Conservation (phyloP, 1,140 invertebrate species). For the Meloidogyne exigua region DNA sequence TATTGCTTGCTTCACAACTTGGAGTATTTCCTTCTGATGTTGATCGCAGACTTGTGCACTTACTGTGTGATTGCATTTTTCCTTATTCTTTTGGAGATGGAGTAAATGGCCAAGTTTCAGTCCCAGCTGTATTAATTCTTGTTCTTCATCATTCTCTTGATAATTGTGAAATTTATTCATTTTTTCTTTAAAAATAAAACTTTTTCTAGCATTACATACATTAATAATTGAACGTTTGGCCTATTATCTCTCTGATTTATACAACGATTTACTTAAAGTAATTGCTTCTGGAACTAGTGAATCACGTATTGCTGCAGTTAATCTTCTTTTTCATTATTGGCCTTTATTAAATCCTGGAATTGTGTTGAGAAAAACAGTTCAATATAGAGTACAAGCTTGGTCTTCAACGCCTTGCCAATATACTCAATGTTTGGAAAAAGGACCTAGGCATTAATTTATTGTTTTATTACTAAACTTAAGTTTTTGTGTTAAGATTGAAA, state of each 20-base stretch:
- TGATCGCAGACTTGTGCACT: slow-evolving; percentile 90
- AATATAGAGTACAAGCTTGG: slow-evolving; percentile 77
- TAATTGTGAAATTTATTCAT: slow-evolving; percentile 65
- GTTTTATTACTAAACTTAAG: no score
- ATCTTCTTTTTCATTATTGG: slow-evolving; percentile 97
- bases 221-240: slow-evolving; percentile 54
- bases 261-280: slow-evolving; percentile 82
- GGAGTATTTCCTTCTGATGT: slow-evolving; percentile 83
- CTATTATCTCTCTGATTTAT: slow-evolving; percentile 11
- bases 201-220: slow-evolving; percentile 56
- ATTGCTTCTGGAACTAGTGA: slow-evolving; percentile 92
- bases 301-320: slow-evolving; percentile 84
- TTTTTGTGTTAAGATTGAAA: no score
- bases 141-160: slow-evolving; percentile 92
- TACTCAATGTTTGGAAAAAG: slow-evolving; percentile 41
- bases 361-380: slow-evolving; percentile 81
- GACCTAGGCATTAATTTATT: slow-evolving; percentile 39
- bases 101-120: slow-evolving; percentile 68
- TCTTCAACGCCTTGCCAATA: slow-evolving; percentile 49
- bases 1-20: slow-evolving; percentile 86
- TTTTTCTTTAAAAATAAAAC: background rate
- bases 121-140: slow-evolving; percentile 92
- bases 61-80: slow-evolving; percentile 90
- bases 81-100: slow-evolving; percentile 89
- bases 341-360: slow-evolving; percentile 92